Evolutionary conservation across 2,797 vertebrate genomes (phyloP), one percentile per base, ranked within the genome.

Genomic region (Scleropages formosus): DNA sequence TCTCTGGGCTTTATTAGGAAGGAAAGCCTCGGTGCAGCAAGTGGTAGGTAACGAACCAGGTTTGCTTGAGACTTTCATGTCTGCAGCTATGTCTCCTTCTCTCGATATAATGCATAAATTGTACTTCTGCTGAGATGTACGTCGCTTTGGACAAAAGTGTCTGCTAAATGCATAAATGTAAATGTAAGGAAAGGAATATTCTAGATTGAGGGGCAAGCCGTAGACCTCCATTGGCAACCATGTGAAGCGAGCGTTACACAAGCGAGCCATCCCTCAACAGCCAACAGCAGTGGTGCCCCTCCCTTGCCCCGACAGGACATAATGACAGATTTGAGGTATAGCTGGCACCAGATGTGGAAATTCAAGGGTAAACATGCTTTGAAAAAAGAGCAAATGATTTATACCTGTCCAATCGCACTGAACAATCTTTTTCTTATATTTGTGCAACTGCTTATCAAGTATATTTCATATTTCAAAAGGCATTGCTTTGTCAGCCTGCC

Each of bases 241-340:
- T 80, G 80, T 86, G 80, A 83, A 81, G 87, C 86, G 82, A 86
- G 77, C 80, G 51, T 73, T 80, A 78, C 39, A 64, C 78, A 61
- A 79, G 80, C 74, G 68, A 31, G 31, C 31, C 31, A 31, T 39
- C 31, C 31, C 31, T 39, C n/a, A 78, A 69, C 80, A 74, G 68
- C 79, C 58, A 77, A 82, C 81, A 73, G 78, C 81, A 79, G 82
- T 74, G 80, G 77, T 81, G 75, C 66, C 72, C 73, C 75, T 81
- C 53, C 53, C 3, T 18, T 53, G n/a, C 53, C 7, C 13, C 4
- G n/a, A n/a, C n/a, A 3, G 12, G 58, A 13, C 12, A 7, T 58
- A 13, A 58, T n/a, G 53, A n/a, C 53, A n/a, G 7, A 58, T 53
- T n/a, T 13, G 53, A 58, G 53, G 12, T 13, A 3, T 13, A 13